These are phyloP conservation scores for Heliconius sara DNA, from an alignment of 2,888 invertebrate genomes.

Conservation along the genomic window DNA sequence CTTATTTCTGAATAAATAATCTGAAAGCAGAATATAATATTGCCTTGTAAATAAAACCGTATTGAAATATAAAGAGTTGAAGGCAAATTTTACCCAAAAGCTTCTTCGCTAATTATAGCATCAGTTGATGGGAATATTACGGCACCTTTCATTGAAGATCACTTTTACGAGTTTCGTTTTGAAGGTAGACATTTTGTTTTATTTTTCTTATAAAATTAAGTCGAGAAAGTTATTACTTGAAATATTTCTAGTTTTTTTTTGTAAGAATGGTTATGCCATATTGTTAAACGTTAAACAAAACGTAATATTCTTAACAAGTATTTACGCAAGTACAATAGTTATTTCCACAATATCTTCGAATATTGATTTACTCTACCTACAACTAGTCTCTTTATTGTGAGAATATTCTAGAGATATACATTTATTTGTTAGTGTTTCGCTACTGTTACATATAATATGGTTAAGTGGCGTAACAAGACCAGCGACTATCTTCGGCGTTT, in stretches of 20 bases:
- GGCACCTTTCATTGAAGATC: slow-evolving; percentile 28
- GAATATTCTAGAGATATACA: no score
- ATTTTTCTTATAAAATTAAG: slow-evolving; percentile 17
- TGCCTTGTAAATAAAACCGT: slow-evolving; percentile 9
- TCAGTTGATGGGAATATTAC: slow-evolving; percentile 29
- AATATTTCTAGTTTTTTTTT: neutral
- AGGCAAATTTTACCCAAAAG: slow-evolving; percentile 6
- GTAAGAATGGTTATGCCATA: no score
- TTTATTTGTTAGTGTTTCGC: no score
- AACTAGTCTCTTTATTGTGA: no score
- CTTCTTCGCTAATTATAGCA: slow-evolving; percentile 30
- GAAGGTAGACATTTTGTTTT: slow-evolving; percentile 17
- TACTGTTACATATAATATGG: no score
- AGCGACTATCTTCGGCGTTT: no score
- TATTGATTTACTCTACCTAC: no score
- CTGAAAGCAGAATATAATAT: slow-evolving; percentile 18
- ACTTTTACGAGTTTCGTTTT: slow-evolving; percentile 24
- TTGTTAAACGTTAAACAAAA: no score
- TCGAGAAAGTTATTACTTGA: neutral
- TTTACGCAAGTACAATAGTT: no score
- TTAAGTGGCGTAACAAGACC: no score
- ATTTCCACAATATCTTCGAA: no score
- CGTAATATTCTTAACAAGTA: no score
- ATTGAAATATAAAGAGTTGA: slow-evolving; percentile 17
- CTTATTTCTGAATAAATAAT: slow-evolving; percentile 5